A percentile compares a stretch with the other conserved stretches of the same genome.
Evolutionary conservation across 2,888 invertebrate genomes (phyloP).

Genomic region (Coelopa pilipes): DNA sequence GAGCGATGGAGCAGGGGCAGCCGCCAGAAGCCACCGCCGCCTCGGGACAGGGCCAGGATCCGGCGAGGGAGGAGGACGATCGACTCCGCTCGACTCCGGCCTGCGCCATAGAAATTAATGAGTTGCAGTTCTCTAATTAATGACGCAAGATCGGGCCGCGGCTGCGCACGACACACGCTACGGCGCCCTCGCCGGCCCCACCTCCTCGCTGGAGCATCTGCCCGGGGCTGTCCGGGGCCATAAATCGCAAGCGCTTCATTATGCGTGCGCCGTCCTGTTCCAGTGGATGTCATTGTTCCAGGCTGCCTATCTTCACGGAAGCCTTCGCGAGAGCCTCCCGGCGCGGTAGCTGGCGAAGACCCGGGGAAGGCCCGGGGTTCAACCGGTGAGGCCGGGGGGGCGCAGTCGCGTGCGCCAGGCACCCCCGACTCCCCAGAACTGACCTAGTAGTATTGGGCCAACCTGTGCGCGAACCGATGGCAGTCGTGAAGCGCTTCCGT

Average conservation of each 20-base stretch:
- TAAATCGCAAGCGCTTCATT: slow-evolving; percentile 10
- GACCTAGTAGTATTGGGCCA: too few species aligned
- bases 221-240: background rate
- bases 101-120: slow-evolving; percentile 28
- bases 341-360: too few species aligned
- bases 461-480: too few species aligned
- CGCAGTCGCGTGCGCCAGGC: too few species aligned
- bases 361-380: too few species aligned
- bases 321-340: background rate
- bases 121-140: slow-evolving; percentile 35
- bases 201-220: background rate
- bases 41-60: background rate
- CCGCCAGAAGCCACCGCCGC: background rate
- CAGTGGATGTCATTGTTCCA: slow-evolving; percentile 17
- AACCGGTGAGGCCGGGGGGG: too few species aligned
- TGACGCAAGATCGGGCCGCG: slow-evolving; percentile 18
- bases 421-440: too few species aligned
- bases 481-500: too few species aligned
- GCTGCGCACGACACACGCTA: slow-evolving; percentile 28
- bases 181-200: background rate
- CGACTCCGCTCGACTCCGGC: background rate
- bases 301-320: background rate
- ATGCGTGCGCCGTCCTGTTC: slow-evolving; percentile 21
- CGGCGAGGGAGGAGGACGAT: background rate
- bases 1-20: background rate